Conservation (phyloP, 2,888 invertebrate species). For the Homarus gammarus region DNA sequence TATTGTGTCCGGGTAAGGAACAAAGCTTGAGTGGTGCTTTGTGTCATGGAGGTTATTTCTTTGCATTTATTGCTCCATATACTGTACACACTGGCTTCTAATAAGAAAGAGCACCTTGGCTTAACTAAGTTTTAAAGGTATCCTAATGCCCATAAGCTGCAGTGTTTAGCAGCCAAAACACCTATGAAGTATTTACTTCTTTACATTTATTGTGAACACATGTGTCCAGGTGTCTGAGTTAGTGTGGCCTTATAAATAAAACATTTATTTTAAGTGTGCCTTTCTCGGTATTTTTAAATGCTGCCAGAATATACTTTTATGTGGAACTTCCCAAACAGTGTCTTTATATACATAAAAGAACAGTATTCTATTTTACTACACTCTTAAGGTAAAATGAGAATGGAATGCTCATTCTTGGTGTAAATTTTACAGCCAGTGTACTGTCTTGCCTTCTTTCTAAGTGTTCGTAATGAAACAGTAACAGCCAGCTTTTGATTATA, state of each 20-base stretch:
- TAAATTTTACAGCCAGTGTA: background rate
- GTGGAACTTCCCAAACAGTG: constrained; percentile 27
- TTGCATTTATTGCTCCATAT: background rate
- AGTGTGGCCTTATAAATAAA: constrained; percentile 52
- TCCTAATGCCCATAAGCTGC: background rate
- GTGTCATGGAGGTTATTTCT: constrained; percentile 11
- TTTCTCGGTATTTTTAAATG: constrained; percentile 43
- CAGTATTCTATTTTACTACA: constrained; percentile 57
- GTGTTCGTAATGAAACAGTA: background rate
- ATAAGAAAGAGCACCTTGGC: background rate
- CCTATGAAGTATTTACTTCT: constrained; percentile 3
- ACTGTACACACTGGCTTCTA: background rate
- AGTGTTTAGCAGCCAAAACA: background rate
- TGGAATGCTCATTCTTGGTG: constrained; percentile 18
- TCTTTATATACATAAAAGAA: constrained; percentile 37
- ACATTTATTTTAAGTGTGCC: constrained; percentile 32
- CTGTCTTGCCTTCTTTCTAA: constrained; percentile 10
- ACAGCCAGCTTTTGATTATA: background rate
- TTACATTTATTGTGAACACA: background rate
- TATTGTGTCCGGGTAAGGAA: constrained; percentile 52
- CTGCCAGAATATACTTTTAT: constrained; percentile 33
- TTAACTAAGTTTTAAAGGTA: background rate
- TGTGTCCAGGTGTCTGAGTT: constrained; percentile 28
- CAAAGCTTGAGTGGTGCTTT: constrained; percentile 28
- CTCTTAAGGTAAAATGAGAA: background rate